phyloP scores from a whole-genome alignment of 2,113 vertebrate genomes.

The Astur gentilis region DNA sequence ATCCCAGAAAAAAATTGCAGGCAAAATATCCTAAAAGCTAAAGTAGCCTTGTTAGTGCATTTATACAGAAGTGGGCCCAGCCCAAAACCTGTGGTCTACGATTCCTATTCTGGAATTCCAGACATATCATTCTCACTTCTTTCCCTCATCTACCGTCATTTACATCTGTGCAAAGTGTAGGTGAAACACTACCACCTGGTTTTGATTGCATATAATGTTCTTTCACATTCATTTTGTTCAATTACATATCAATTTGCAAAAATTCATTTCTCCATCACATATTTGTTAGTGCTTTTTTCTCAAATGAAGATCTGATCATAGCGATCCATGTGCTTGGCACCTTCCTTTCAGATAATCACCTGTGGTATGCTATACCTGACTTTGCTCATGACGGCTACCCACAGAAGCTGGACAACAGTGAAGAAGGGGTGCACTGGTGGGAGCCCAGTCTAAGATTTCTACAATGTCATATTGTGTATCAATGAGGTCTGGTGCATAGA shows the following conservation, averaged over 20 bases:
- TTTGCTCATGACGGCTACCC: neutral
- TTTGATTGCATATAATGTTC: neutral
- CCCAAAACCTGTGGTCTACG: neutral
- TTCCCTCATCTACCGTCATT: neutral
- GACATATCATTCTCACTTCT: neutral
- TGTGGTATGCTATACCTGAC: neutral
- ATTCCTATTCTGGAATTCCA: neutral
- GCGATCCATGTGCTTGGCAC: accelerated
- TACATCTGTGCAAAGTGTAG: neutral
- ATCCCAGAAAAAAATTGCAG: neutral
- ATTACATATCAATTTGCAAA: neutral
- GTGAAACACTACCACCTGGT: neutral
- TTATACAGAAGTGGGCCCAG: neutral
- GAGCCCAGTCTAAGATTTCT: neutral
- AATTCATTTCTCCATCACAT: neutral
- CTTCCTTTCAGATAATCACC: neutral
- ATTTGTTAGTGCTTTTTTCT: neutral
- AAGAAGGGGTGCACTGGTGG: neutral
- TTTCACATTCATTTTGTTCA: neutral
- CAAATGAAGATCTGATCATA: neutral
- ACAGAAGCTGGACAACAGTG: neutral
- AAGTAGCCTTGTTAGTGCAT: neutral
- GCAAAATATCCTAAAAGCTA: neutral
- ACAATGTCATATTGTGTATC: neutral
- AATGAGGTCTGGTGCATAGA: accelerated